Evolutionary conservation across 2,888 invertebrate genomes (phyloP), one percentile per base, ranked within the genome.

Genomic region (Cryptus viduatorius): DNA sequence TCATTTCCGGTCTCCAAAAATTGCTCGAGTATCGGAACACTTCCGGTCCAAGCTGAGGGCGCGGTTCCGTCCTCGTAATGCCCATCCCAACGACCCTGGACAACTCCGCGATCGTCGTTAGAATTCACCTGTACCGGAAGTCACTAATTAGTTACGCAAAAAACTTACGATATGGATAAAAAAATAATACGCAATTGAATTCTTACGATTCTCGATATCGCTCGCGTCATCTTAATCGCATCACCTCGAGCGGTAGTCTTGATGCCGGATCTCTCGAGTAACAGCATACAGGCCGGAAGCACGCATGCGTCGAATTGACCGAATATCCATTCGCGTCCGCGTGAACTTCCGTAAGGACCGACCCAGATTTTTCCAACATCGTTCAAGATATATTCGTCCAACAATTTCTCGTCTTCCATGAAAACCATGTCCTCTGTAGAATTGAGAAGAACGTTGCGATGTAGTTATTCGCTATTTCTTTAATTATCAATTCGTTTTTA

Each of bases 331-430:
- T 97, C 96, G 72, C 97, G 95, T n/a, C 98, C 97, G 14, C 96
- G 95, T 19, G 96, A 95, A 56, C 95, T 95, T 81, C 96, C 96
- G 89, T 96, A 95, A 0, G 97, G 96, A 0, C 98, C 98, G 16
- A 97, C 96, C 97, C 97, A 98, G 53, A 98, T 96, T 92, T 98
- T 97, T 65, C 98, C 98, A n/a, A 96, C 96, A 91, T 98, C 98
- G 84, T 96, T 97, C 83, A 97, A 91, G 10, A 98, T 95, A 91
- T 97, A 98, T 90, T 98, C 98, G 79, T 97, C 96, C 1, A 97
- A 94, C 1, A 96, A 94, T 3, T 94, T 94, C 80, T 95, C 95
- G 73, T 97, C 96, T 69, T 96, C 96, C 96, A 98, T 95, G 92
- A 95, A 97, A 10, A 97, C 97, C 84, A 95, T 94, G 92, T 98